phyloP scores from a whole-genome alignment of 2,888 invertebrate species.

The Ptycholaimellus sp. region DNA sequence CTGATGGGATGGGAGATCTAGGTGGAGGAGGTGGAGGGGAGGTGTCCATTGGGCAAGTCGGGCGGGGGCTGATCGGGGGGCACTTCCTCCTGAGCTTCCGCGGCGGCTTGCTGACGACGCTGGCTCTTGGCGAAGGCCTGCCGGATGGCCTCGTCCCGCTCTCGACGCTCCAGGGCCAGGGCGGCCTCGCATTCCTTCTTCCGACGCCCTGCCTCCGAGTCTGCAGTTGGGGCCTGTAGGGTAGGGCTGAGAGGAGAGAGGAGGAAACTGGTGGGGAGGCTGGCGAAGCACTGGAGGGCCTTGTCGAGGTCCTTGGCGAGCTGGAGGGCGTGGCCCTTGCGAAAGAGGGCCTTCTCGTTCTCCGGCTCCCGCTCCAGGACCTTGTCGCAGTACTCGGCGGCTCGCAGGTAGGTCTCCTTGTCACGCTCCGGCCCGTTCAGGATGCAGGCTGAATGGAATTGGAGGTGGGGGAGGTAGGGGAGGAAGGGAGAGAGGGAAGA shows the following conservation, averaged over 20 bases:
- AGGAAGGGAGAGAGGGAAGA: neutral
- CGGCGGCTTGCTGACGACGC: neutral
- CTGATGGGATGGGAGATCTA: too few relatives aligned
- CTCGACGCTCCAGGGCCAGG: constrained; percentile 7
- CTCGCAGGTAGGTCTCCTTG: constrained; percentile 42
- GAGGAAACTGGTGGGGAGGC: constrained; percentile 5
- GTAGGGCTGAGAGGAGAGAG: neutral
- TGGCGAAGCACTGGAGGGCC: constrained; percentile 6
- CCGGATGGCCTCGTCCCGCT: constrained; percentile 7
- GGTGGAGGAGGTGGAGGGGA: too few relatives aligned
- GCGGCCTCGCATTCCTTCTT: constrained; percentile 4
- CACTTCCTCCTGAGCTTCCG: too few relatives aligned
- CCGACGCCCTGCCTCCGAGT: constrained; percentile 5
- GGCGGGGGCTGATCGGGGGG: too few relatives aligned
- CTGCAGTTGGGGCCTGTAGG: constrained; percentile 2
- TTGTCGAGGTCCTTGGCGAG: constrained; percentile 6
- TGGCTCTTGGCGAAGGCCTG: constrained; percentile 7
- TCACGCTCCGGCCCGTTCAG: constrained; percentile 23
- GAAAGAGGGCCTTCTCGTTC: constrained; percentile 62
- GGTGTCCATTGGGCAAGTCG: too few relatives aligned
- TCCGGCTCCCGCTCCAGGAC: constrained; percentile 46
- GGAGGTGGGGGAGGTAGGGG: neutral
- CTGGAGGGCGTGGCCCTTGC: constrained; percentile 26
- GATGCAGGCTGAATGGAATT: constrained; percentile 6
- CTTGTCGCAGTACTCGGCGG: constrained; percentile 45